Percentiles rank a stretch among this genome's conserved stretches.
These are phyloP conservation scores for Siphlonurus alternatus DNA, from an alignment of 2,888 invertebrate genomes.

Conservation along the genomic window DNA sequence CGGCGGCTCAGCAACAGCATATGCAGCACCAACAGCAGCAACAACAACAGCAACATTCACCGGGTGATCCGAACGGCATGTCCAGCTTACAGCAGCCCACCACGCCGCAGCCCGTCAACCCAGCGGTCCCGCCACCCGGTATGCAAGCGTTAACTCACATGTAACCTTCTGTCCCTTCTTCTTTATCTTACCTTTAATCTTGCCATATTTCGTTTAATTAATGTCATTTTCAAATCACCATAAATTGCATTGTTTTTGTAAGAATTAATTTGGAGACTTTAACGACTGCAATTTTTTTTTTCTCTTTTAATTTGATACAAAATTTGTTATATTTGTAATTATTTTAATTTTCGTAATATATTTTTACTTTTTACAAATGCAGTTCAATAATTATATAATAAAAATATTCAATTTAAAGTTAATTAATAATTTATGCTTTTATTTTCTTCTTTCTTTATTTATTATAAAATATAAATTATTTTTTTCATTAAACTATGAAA, in stretches of 20 bases:
- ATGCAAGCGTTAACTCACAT: background rate
- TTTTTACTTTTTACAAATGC: background rate
- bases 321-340: background rate
- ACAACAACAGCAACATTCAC: background rate
- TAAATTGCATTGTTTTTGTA: background rate
- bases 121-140: background rate
- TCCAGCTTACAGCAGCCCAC: background rate
- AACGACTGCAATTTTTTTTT: background rate
- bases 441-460: too few relatives aligned
- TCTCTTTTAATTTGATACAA: background rate
- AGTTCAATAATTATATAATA: too few relatives aligned
- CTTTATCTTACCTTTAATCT: background rate
- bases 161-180: background rate
- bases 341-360: background rate
- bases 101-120: background rate
- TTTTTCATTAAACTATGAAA: too few relatives aligned
- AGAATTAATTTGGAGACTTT: background rate
- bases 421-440: too few relatives aligned
- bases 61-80: background rate
- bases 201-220: too few relatives aligned
- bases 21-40: too few relatives aligned
- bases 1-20: background rate
- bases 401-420: too few relatives aligned
- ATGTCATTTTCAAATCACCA: too few relatives aligned
- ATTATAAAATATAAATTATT: too few relatives aligned